Evolutionary conservation across 2,113 vertebrate genomes (phyloP).

Genomic region (Mormyrus lacerda): DNA sequence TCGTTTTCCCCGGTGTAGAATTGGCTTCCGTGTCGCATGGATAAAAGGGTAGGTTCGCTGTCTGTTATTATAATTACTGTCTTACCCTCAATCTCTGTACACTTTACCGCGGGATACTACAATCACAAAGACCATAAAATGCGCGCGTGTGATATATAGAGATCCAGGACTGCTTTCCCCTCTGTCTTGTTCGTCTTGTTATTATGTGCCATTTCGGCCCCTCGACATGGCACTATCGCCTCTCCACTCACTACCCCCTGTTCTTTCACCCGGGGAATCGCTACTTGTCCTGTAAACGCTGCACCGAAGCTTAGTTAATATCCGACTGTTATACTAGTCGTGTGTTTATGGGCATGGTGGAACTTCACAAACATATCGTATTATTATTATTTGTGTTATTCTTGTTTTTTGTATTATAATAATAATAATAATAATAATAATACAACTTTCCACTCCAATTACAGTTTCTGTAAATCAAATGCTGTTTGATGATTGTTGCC

Average conservation of each 20-base stretch:
- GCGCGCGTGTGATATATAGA: background rate
- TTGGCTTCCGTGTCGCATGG: slow-evolving; percentile 44
- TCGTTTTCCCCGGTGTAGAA: slow-evolving; percentile 30
- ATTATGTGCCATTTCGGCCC: slow-evolving; percentile 9
- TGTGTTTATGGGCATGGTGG: background rate
- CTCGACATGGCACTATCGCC: slow-evolving; percentile 6
- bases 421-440: slow-evolving; percentile 4
- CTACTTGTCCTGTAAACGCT: background rate
- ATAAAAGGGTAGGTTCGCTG: slow-evolving; percentile 37
- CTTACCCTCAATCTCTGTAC: background rate
- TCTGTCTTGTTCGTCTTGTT: background rate
- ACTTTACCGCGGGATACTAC: background rate
- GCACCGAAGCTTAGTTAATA: slow-evolving; percentile 4
- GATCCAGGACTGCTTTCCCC: background rate
- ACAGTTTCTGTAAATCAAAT: background rate
- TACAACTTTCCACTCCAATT: background rate
- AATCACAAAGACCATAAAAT: background rate
- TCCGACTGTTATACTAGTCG: background rate
- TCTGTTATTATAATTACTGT: slow-evolving; percentile 6
- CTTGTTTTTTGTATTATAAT: background rate
- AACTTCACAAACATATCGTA: background rate
- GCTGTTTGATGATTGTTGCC: background rate
- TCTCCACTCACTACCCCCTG: background rate
- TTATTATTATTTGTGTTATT: background rate
- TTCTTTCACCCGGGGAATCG: background rate